Base-by-base conservation (phyloP, 2,888 invertebrate species). In the Polymixis lichenea region DNA sequence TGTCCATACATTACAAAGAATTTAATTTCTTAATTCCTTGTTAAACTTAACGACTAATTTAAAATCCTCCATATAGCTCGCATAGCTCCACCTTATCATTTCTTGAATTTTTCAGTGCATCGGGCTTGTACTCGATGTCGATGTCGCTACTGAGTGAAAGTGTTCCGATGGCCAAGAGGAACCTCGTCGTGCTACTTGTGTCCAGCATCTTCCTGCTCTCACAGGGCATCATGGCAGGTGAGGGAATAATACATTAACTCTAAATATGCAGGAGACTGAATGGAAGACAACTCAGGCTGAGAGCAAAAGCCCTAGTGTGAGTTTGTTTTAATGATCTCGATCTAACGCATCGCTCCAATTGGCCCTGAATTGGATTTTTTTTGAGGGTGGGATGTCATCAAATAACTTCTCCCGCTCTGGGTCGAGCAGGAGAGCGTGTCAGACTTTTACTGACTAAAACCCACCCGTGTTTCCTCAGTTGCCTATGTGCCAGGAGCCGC, bases 211-310 rank as follows among this genome's bases (percentile, higher is more conserved):
- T 92, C 78, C 56, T 94, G 25, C 88, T 94, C 7, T 82, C 92
- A 0, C 94, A 94, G 77, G 94, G 94, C 3, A 68, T 92, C 11
- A 93, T 93, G 93, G 92, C 95, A 89, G 89, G 95, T 95, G 84
- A 84, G 84, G 11, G 55, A 55, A 79, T 46, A 4, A 6, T 13
- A 32, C 28, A 51, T 28, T 51, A 49, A 28, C 51, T 32, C 9
- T 66, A 4, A 9, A 51, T 22, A 66, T 51, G 22, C 7, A 28
- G 28, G 22, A 66, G 28, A 66, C 28, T 15, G 22, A 49, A 22
- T 28, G 8, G 19, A 28, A 58, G 58, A 3, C 17, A 5, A 58
- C 9, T 25, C 25, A 8, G 58, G 9, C 9, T 8, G 17, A 28
- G 58, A 28, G 25, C 25, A 32, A 32, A 32, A 4, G 32, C 32